Percentiles rank a stretch among this genome's conserved stretches.
Conservation (phyloP, 2,113 vertebrate genomes). For the Epinephelus lanceolatus region DNA sequence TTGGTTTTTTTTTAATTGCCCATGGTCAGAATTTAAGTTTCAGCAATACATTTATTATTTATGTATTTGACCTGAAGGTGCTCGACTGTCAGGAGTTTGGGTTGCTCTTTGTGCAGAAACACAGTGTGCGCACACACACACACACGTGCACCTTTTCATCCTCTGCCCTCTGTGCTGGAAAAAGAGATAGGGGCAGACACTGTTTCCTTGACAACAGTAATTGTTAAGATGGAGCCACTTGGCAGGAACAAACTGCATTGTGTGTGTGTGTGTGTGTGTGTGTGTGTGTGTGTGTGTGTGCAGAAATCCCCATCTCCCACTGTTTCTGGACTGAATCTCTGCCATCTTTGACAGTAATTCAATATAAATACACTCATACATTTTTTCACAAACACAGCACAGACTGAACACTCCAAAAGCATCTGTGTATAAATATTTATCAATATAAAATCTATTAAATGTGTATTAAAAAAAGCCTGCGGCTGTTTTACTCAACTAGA, state of each 20-base stretch:
- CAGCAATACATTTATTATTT: neutral
- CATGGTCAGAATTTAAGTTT: neutral
- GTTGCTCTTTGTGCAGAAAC: neutral
- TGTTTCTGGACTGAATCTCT: slow-evolving; percentile 7
- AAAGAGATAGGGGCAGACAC: slow-evolving; percentile 44
- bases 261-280: slow-evolving; percentile 9
- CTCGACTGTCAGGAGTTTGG: neutral
- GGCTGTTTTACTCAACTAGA: neutral
- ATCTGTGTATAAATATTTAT: neutral
- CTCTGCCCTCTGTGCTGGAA: slow-evolving; percentile 36
- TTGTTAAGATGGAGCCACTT: slow-evolving; percentile 80
- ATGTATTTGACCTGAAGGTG: neutral
- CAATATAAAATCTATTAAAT: neutral
- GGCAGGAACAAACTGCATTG: slow-evolving; percentile 66
- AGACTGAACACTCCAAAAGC: neutral
- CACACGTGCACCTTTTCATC: slow-evolving; percentile 21
- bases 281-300: neutral
- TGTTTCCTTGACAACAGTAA: slow-evolving; percentile 88
- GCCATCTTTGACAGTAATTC: neutral
- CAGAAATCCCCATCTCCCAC: neutral
- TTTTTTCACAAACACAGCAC: neutral
- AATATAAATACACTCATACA: slow-evolving; percentile 2
- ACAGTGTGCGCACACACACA: slow-evolving; percentile 8
- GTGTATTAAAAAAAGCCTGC: neutral
- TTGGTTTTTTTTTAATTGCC: neutral